Percentiles rank a stretch among this genome's conserved stretches.
Evolutionary conservation across 1,140 invertebrate genomes (phyloP).

Genomic region (Ganaspis sp.): DNA sequence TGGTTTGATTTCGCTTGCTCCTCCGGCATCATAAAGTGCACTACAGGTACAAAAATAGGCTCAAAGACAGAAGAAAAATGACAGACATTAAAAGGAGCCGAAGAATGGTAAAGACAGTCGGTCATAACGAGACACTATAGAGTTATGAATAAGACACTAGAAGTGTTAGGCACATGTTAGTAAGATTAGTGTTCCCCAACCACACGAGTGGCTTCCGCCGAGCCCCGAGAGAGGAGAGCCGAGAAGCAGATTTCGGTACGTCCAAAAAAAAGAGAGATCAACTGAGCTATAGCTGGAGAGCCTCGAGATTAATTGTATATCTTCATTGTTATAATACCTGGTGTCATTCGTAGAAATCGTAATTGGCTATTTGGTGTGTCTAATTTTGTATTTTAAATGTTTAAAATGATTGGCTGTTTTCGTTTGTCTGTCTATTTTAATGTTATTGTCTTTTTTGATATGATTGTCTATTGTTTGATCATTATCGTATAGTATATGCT

Average conservation of each 20-base stretch:
- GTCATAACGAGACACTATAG: conserved; percentile 41
- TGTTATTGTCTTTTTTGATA: too few relatives aligned
- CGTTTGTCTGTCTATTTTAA: too few relatives aligned
- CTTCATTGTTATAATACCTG: too few relatives aligned
- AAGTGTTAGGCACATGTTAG: conserved; percentile 72
- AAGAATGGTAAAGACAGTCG: conserved; percentile 30
- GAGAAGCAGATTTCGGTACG: conserved; percentile 69
- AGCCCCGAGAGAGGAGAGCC: conserved; percentile 75
- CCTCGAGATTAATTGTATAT: conserved; percentile 46
- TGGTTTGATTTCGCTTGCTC: not conserved
- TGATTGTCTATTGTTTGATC: too few relatives aligned
- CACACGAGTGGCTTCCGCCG: conserved; percentile 75
- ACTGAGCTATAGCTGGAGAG: conserved; percentile 49
- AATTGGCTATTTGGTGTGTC: too few relatives aligned
- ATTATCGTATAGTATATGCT: too few relatives aligned
- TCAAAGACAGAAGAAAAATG: not conserved
- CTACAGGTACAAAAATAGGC: conserved; percentile 15
- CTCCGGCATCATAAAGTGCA: not conserved
- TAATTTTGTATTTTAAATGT: too few relatives aligned
- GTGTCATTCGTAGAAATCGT: too few relatives aligned
- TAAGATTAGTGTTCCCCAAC: conserved; percentile 69
- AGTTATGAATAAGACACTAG: conserved; percentile 49
- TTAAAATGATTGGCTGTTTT: too few relatives aligned
- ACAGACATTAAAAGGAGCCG: not conserved
- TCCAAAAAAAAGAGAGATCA: conserved; percentile 56